Base-by-base conservation (phyloP, 2,113 vertebrate genomes). In the Tapirus terrestris region DNA sequence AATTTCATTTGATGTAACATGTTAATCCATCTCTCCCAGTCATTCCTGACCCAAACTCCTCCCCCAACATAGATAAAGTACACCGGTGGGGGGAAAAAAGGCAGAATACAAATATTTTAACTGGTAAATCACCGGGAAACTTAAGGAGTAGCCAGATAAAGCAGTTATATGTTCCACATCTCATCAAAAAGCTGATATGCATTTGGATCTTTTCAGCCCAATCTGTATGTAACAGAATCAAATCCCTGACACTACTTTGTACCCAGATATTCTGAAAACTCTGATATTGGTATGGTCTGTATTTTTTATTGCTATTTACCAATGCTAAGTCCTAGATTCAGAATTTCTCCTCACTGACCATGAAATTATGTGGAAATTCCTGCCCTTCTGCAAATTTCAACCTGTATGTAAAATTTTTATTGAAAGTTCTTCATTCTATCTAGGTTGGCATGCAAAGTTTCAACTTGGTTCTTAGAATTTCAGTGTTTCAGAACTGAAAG, bases 401-500 rank as follows among this genome's bases (percentile, higher is more conserved):
- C 81, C 17, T 89, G 16, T 31, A 36, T 29, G 13, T 94, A 84
- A 92, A 86, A 92, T 83, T 27, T 91, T 94, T 63, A 72, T 58
- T 67, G 6, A 31, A 92, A 45, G 36, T 67, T 80, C n/a, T 88
- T 70, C 70, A 91, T 81, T 86, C 85, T 72, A 70, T 39, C 33
- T 68, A 95, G 17, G 36, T 67, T 87, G 83, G 27, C 29, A 92
- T 56, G 56, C 51, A 68, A 91, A 94, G 25, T 94, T 94, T 97
- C 85, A 73, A n/a, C 8, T 67, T 45, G 48, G 27, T 85, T 93
- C 56, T 73, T 83, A 68, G 68, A 48, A 51, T 80, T 77, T 76
- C 36, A 36, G 43, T 83, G 33, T 82, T 96, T 97, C 68, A 91
- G 79, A 97, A 70, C 13, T 10, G 27, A 82, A 88, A 27, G 39